Percentiles rank a stretch among this genome's conserved stretches.
Conservation (phyloP, 2,888 invertebrate species). For the Athalia cordata region DNA sequence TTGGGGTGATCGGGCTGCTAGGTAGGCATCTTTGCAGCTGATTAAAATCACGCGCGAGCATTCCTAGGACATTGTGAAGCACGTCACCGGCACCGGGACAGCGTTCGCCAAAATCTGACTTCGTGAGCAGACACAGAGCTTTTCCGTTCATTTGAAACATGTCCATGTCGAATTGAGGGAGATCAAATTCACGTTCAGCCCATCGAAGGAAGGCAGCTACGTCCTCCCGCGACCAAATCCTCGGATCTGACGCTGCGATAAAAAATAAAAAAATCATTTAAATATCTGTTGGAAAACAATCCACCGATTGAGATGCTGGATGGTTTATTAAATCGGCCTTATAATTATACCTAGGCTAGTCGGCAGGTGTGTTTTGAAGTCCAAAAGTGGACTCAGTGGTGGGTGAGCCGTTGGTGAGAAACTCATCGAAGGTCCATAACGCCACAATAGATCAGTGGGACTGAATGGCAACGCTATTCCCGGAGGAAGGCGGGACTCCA, state of each 20-base stretch:
- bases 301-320: background rate
- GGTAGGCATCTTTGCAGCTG: constrained; percentile 87
- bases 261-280: constrained; percentile 29
- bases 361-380: constrained; percentile 91
- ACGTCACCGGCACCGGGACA: constrained; percentile 96
- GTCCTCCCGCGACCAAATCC: constrained; percentile 93
- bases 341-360: constrained; percentile 78
- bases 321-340: background rate
- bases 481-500: constrained; percentile 84
- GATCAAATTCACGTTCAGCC: constrained; percentile 94
- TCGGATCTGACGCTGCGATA: constrained; percentile 85
- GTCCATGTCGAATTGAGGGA: constrained; percentile 93
- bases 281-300: background rate
- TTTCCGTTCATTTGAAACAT: constrained; percentile 98
- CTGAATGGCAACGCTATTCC: constrained; percentile 87
- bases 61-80: constrained; percentile 92
- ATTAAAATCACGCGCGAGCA: constrained; percentile 88
- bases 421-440: constrained; percentile 86
- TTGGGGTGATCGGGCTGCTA: constrained; percentile 88
- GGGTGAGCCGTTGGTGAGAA: constrained; percentile 79
- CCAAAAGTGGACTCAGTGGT: constrained; percentile 83
- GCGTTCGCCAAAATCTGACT: constrained; percentile 92
- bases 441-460: constrained; percentile 89
- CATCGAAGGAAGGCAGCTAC: constrained; percentile 91
- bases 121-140: constrained; percentile 92